Base-by-base conservation (phyloP, 2,797 vertebrate species). In the Neosilurus mollespiculum region DNA sequence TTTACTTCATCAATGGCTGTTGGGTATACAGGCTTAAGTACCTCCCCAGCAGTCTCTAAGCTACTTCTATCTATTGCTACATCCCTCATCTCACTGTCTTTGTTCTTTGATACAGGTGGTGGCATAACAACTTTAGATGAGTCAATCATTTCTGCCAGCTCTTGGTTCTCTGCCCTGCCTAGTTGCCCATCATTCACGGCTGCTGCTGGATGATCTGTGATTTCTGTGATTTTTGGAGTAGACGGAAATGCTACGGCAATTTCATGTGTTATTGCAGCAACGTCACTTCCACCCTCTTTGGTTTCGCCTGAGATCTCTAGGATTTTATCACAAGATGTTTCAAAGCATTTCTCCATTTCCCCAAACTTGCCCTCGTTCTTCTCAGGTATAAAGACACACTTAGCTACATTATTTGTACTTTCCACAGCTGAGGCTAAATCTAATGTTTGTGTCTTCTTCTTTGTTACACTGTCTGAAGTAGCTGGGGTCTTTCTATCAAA, bases 351-450 rank as follows among this genome's bases (percentile, higher is more conserved):
- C 53, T 54, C 22, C 22, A 62, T 14, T 69, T 26, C 76, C 72
- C 80, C 88, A 62, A 37, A 22, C 34, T 16, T 69, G 66, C 86
- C 83, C 67, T 86, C 84, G 30, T 72, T 43, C 6, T 26, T 65
- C 65, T 26, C 7, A 6, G 62, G 20, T 30, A 6, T 64, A 24
- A 43, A 15, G 59, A 84, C 81, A 85, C 83, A 51, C 15, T 20
- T 26, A 49, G 37, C 53, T 49, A 81, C 53, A 67, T 18, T 11
- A 82, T 88, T 81, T 70, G 18, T 9, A 81, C 26, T 76, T 49
- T 72, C 80, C 7, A 85, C 84, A 80, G 86, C 77, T 85, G 89
- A 87, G 80, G 80, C 30, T 51, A 54, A 65, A 85, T 80, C 71
- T 76, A 54, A 51, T 4, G 64, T 22, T 34, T 89, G 87, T 71